phyloP scores from a whole-genome alignment of 2,113 vertebrate species.

The Hippocampus abdominalis region DNA sequence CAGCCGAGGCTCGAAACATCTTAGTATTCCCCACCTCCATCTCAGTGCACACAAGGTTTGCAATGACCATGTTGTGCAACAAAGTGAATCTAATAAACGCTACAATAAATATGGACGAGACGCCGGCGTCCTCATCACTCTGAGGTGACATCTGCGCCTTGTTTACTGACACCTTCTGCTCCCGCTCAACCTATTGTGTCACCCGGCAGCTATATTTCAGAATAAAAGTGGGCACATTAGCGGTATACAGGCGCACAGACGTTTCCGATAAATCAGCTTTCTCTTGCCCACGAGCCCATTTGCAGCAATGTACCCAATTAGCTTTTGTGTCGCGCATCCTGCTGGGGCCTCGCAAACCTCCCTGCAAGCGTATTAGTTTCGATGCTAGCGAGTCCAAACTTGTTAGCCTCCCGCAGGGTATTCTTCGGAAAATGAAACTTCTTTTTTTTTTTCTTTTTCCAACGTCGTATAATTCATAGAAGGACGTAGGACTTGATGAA shows the following conservation, averaged over 20 bases:
- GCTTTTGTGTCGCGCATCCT: constrained; percentile 26
- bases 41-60: background rate
- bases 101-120: constrained; percentile 7
- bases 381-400: constrained; percentile 42
- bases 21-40: background rate
- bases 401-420: constrained; percentile 48
- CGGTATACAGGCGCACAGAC: constrained; percentile 21
- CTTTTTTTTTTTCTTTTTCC: background rate
- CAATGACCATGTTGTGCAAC: constrained; percentile 8
- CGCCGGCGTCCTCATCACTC: constrained; percentile 12
- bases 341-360: constrained; percentile 23
- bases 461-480: constrained; percentile 37
- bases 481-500: constrained; percentile 1
- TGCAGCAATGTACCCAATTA: constrained; percentile 72
- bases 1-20: background rate
- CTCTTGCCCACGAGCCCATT: constrained; percentile 30
- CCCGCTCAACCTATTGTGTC: constrained; percentile 20
- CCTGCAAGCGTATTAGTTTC: constrained; percentile 22
- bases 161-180: constrained; percentile 42
- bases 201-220: constrained; percentile 30
- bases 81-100: constrained; percentile 8
- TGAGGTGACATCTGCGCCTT: constrained; percentile 29
- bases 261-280: constrained; percentile 39
- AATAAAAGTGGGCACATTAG: constrained; percentile 44
- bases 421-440: constrained; percentile 42